Evolutionary conservation across 2,113 vertebrate genomes (phyloP).

Genomic region (Centropus unirufus): DNA sequence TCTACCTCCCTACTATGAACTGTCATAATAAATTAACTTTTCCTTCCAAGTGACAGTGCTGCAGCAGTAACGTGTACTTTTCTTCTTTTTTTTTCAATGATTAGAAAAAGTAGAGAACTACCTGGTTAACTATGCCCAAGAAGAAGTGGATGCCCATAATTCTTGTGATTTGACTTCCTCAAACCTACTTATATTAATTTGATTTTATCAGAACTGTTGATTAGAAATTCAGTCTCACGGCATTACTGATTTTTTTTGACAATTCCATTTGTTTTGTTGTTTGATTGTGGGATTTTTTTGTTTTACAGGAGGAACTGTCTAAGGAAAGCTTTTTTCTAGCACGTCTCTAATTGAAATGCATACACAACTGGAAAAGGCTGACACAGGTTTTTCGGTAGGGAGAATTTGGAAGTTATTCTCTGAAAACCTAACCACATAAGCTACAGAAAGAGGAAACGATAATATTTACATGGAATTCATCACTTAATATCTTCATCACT

Average conservation of each 20-base stretch:
- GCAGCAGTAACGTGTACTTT: not conserved
- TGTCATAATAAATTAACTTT: not conserved
- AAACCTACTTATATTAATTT: not conserved
- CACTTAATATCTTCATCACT: not conserved
- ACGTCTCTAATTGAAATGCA: not conserved
- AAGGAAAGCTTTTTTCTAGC: not conserved
- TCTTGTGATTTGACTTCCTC: not conserved
- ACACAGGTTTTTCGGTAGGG: conserved; percentile 13
- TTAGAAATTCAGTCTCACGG: not conserved
- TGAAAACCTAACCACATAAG: conserved; percentile 6
- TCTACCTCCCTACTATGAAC: not conserved
- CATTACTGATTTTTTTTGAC: not conserved
- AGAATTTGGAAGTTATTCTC: not conserved
- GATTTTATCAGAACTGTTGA: not conserved
- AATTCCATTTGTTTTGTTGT: not conserved
- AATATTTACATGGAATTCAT: not conserved
- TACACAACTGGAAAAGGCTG: not conserved
- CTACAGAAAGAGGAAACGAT: not conserved
- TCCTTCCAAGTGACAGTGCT: not conserved
- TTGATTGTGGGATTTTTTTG: not conserved
- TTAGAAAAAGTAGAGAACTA: not conserved
- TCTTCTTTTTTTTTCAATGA: not conserved
- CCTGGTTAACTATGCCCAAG: not conserved
- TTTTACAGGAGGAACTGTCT: not conserved
- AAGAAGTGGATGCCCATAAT: not conserved